A percentile compares a stretch with the other conserved stretches of the same genome.
Conservation (phyloP, 2,797 vertebrate species). For the Brachyrhaphis roseni region DNA sequence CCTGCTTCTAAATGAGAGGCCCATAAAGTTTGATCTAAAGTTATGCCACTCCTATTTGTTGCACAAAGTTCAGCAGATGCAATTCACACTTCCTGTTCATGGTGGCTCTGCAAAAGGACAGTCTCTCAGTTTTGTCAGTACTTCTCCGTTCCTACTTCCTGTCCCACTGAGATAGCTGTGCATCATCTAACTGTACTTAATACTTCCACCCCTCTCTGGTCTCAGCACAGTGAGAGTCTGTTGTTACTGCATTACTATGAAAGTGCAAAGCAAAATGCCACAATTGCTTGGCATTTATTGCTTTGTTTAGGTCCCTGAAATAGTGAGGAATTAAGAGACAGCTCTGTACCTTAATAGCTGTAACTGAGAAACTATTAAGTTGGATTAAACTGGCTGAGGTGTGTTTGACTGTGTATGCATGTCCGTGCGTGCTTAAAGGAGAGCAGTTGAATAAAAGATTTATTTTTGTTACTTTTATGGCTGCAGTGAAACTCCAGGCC, state of each 20-base stretch:
- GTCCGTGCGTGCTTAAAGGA: constrained; percentile 30
- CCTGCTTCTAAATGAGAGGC: neutral
- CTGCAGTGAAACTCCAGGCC: constrained; percentile 81
- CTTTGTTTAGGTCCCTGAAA: constrained; percentile 24
- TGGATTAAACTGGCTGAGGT: constrained; percentile 53
- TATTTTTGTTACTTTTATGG: constrained; percentile 85
- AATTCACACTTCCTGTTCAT: neutral
- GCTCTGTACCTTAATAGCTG: constrained; percentile 31
- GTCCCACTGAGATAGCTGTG: constrained; percentile 14
- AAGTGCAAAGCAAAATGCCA: constrained; percentile 22
- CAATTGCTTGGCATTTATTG: constrained; percentile 24
- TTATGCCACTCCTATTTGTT: neutral
- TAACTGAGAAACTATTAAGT: constrained; percentile 59
- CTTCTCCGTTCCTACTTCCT: constrained; percentile 11
- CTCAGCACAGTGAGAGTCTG: constrained; percentile 25
- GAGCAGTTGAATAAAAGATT: constrained; percentile 68
- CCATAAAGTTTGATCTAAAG: neutral
- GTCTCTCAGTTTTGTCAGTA: neutral
- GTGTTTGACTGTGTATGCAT: constrained; percentile 12
- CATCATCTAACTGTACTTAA: constrained; percentile 12
- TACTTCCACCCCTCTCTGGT: constrained; percentile 3
- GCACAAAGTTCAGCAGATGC: neutral
- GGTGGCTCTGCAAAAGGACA: neutral
- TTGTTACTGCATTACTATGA: constrained; percentile 31
- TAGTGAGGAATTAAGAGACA: constrained; percentile 18